phyloP scores from a whole-genome alignment of 2,797 vertebrate species.

The Molossus molossus region DNA sequence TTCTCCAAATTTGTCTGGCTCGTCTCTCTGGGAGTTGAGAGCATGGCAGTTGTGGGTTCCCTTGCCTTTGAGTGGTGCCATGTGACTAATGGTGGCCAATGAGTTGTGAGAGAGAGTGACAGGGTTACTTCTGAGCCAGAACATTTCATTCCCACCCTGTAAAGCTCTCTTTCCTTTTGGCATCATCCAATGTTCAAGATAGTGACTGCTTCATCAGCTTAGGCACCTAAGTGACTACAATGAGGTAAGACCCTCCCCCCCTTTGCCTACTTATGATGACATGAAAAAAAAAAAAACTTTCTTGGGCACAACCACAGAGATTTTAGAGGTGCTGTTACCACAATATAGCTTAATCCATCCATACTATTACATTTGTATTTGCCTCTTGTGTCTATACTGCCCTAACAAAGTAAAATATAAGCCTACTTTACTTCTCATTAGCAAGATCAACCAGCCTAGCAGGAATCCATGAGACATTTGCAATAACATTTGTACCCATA shows the following conservation, averaged over 20 bases:
- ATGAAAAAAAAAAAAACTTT: constrained; percentile 32
- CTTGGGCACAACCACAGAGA: neutral
- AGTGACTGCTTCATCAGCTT: neutral
- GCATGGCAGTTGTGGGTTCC: neutral
- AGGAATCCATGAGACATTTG: neutral
- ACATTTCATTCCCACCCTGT: neutral
- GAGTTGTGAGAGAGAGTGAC: neutral
- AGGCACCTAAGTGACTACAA: neutral
- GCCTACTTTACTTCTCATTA: neutral
- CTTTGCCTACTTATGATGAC: neutral
- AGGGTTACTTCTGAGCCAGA: neutral
- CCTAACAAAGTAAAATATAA: constrained; percentile 38
- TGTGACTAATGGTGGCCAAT: neutral
- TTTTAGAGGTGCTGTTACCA: neutral
- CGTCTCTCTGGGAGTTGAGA: neutral
- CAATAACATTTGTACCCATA: neutral
- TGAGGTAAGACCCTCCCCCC: neutral
- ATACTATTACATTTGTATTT: neutral
- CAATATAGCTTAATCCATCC: neutral
- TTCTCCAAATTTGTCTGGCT: neutral
- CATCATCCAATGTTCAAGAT: neutral
- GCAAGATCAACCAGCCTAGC: neutral
- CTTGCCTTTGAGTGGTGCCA: neutral
- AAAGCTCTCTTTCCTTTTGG: constrained; percentile 4
- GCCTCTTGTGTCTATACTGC: neutral